These are phyloP conservation scores for Myripristis murdjan DNA, from an alignment of 2,797 vertebrate genomes.

Conservation along the genomic window DNA sequence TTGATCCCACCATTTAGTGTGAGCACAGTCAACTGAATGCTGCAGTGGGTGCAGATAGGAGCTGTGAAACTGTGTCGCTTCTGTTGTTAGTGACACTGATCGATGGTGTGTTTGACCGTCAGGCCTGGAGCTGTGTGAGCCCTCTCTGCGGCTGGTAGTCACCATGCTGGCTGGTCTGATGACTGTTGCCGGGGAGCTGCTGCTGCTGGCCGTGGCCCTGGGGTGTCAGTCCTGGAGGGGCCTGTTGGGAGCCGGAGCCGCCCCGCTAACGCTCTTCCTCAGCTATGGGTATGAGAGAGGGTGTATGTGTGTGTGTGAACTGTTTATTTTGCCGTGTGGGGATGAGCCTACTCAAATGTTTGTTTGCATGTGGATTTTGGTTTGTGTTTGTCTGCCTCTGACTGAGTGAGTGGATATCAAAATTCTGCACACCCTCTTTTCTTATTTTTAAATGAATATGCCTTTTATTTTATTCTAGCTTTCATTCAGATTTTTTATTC, in stretches of 20 bases:
- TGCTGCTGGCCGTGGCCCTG: conserved; percentile 90
- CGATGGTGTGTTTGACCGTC: conserved; percentile 43
- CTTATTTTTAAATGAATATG: no score
- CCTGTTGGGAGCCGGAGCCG: conserved; percentile 89
- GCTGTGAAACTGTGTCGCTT: neutral
- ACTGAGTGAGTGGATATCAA: no score
- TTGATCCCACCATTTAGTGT: neutral
- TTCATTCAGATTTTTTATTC: neutral
- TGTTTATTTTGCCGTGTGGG: neutral
- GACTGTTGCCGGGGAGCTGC: conserved; percentile 89
- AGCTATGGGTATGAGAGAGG: conserved; percentile 86
- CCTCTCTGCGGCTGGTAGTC: conserved; percentile 87
- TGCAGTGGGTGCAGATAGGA: neutral
- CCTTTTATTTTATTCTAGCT: no score
- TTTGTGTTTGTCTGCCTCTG: no score
- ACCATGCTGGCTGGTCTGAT: conserved; percentile 89
- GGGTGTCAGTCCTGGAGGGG: conserved; percentile 92
- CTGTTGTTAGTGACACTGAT: neutral
- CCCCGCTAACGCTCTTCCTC: conserved; percentile 90
- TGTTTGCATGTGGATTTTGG: no score
- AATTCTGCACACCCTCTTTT: no score
- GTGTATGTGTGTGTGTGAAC: conserved; percentile 1
- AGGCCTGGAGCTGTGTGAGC: conserved; percentile 94
- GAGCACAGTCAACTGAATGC: neutral
- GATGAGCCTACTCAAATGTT: no score